Conservation (phyloP, 2,888 invertebrate species). For the Amiota communis region DNA sequence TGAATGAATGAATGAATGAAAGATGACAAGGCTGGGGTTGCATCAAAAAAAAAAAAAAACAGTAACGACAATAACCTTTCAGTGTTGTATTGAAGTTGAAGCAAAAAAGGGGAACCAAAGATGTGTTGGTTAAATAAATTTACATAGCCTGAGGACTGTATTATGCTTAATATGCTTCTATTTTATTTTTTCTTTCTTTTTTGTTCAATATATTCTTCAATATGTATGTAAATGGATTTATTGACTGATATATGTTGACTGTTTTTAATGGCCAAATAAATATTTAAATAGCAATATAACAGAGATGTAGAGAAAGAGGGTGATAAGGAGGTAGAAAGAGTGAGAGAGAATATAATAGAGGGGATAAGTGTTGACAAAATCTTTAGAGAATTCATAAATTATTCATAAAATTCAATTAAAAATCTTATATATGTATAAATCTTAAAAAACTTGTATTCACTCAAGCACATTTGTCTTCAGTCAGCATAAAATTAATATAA, state of each 20-base stretch:
- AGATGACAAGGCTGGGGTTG: neutral
- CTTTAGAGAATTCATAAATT: too few species aligned
- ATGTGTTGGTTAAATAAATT: conserved; percentile 7
- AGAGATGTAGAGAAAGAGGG: neutral
- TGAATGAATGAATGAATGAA: neutral
- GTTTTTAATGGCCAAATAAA: conserved; percentile 50
- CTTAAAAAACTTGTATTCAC: too few species aligned
- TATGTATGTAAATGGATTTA: conserved; percentile 24
- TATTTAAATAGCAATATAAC: conserved; percentile 31
- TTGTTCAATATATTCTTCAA: neutral
- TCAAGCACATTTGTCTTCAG: too few species aligned
- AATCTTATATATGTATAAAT: too few species aligned
- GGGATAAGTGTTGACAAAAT: too few species aligned
- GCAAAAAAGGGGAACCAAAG: neutral
- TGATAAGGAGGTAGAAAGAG: neutral
- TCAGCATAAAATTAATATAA: too few species aligned
- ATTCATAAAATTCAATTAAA: too few species aligned
- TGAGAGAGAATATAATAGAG: too few species aligned
- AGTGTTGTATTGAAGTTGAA: neutral
- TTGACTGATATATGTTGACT: conserved; percentile 36
- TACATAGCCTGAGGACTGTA: conserved; percentile 13
- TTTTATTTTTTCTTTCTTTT: too few species aligned
- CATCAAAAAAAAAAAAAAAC: neutral
- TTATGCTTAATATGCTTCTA: neutral
- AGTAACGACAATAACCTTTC: conserved; percentile 13